Evolutionary conservation across 2,797 vertebrate species (phyloP).

Genomic region (Euphonia xanthogaster): DNA sequence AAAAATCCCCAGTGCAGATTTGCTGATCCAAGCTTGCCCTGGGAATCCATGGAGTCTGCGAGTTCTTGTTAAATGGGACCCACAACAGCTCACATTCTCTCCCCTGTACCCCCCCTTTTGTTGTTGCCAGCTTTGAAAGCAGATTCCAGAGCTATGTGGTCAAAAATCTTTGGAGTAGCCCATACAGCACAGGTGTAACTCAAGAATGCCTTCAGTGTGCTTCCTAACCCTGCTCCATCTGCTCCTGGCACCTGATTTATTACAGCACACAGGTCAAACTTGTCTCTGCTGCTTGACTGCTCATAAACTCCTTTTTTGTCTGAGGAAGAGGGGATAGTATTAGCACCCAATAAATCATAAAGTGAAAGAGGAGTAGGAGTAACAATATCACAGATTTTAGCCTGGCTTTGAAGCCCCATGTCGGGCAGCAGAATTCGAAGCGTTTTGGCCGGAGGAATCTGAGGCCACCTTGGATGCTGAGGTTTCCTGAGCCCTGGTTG

Average conservation of each 20-base stretch:
- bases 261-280: not conserved
- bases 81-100: not conserved
- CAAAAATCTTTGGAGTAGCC: not conserved
- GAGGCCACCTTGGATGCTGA: not conserved
- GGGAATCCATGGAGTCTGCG: not conserved
- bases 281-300: not conserved
- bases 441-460: not conserved
- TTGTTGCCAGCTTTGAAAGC: slow-evolving; percentile 1
- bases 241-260: slow-evolving; percentile 28
- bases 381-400: not conserved
- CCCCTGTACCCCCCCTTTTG: not conserved
- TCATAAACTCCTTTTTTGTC: slow-evolving; percentile 24
- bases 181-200: not conserved
- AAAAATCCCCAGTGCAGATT: not conserved
- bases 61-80: not conserved
- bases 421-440: not conserved
- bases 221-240: not conserved
- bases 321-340: not conserved
- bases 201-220: not conserved
- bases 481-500: not conserved
- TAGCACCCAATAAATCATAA: not conserved
- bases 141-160: not conserved
- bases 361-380: not conserved
- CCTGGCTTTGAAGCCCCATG: not conserved
- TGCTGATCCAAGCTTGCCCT: not conserved